Conservation (phyloP, 2,113 vertebrate genomes). For the Coptodon bakossiorum region DNA sequence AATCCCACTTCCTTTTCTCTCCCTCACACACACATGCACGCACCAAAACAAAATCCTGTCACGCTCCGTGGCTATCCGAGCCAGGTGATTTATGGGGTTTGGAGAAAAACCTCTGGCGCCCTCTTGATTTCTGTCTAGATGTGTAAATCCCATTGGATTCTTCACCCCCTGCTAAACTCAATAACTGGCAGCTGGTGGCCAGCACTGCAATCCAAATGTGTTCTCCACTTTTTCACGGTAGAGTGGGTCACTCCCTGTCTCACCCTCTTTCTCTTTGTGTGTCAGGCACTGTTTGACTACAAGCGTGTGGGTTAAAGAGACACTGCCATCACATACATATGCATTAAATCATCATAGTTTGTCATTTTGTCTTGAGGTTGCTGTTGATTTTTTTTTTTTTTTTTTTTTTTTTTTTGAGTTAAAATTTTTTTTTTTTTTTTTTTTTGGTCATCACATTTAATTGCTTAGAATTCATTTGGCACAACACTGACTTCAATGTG, state of each 20-base stretch:
- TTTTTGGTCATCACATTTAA: neutral
- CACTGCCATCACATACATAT: neutral
- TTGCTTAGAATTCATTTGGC: constrained; percentile 29
- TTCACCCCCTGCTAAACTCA: constrained; percentile 40
- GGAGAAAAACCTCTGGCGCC: constrained; percentile 26
- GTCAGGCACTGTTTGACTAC: neutral
- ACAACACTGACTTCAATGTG: neutral
- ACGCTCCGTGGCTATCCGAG: neutral
- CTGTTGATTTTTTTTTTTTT: neutral
- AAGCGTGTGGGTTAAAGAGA: neutral
- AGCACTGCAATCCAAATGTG: constrained; percentile 24
- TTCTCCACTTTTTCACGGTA: constrained; percentile 11
- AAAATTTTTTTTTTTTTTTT: no score
- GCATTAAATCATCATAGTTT: neutral
- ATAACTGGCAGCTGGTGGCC: constrained; percentile 25
- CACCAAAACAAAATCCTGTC: constrained; percentile 7
- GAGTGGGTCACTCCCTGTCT: constrained; percentile 2
- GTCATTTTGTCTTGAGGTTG: neutral
- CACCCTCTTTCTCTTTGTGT: neutral
- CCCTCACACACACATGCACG: neutral
- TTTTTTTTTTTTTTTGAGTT: no score
- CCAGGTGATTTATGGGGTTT: constrained; percentile 41
- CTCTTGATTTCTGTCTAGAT: constrained; percentile 35
- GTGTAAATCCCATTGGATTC: constrained; percentile 40
- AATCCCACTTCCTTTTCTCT: neutral